These are phyloP conservation scores for Etia nguti DNA, from an alignment of 2,113 vertebrate species.

Conservation along the genomic window DNA sequence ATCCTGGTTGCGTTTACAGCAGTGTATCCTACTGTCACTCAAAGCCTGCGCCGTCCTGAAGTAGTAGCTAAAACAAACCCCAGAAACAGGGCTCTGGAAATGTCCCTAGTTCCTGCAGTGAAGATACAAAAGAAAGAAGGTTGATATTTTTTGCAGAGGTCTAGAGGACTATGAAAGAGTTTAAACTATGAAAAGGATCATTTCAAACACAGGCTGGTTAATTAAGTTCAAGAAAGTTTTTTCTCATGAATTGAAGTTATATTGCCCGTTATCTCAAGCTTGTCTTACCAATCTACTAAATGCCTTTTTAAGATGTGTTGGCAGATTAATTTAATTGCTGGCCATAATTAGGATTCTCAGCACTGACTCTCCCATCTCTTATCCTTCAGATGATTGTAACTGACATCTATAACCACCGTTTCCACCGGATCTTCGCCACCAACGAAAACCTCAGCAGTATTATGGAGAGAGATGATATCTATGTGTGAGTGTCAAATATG, in stretches of 20 bases:
- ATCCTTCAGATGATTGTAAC: conserved; percentile 83
- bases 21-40: neutral
- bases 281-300: neutral
- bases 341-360: neutral
- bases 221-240: neutral
- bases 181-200: neutral
- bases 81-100: neutral
- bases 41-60: neutral
- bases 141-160: neutral
- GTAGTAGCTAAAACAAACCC: neutral
- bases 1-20: neutral
- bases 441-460: conserved; percentile 98
- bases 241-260: neutral
- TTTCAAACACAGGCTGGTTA: neutral
- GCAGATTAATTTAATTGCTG: neutral
- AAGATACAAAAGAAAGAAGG: neutral
- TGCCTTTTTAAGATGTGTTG: neutral
- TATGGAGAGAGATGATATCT: conserved; percentile 98
- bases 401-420: conserved; percentile 98
- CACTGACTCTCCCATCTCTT: neutral
- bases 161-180: neutral
- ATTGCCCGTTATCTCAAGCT: neutral
- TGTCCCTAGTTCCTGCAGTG: neutral
- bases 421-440: conserved; percentile 95
- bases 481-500: conserved; percentile 83